Conservation (phyloP, 2,113 vertebrate species). For the Pogona vitticeps region DNA sequence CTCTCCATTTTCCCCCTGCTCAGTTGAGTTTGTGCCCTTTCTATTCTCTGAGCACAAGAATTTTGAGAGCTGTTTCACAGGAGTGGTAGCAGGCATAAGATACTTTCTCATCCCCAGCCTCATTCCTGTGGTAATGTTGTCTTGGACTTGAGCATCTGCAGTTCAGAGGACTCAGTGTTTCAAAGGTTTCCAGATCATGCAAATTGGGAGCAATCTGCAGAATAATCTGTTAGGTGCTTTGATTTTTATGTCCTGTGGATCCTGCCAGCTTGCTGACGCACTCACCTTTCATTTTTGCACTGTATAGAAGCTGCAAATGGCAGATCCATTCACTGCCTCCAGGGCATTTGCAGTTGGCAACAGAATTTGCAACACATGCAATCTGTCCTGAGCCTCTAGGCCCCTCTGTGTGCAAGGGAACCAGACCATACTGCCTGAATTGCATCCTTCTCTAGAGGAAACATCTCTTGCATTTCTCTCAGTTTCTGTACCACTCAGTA, state of each 20-base stretch:
- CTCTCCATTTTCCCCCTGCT: background rate
- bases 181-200: slow-evolving; percentile 50
- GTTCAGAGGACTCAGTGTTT: slow-evolving; percentile 55
- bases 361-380: slow-evolving; percentile 46
- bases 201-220: slow-evolving; percentile 20
- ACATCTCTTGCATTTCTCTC: background rate
- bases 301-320: slow-evolving; percentile 67
- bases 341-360: slow-evolving; percentile 69
- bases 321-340: slow-evolving; percentile 66
- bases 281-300: slow-evolving; percentile 71
- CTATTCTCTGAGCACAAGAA: background rate
- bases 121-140: slow-evolving; percentile 1
- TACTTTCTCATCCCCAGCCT: background rate
- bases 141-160: background rate
- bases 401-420: background rate
- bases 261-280: slow-evolving; percentile 61
- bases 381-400: background rate
- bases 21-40: background rate
- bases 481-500: background rate
- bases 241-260: slow-evolving; percentile 65
- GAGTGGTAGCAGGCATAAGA: background rate
- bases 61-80: background rate
- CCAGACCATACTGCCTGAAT: background rate
- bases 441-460: background rate
- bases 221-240: slow-evolving; percentile 65